phyloP scores from a whole-genome alignment of 2,113 vertebrate genomes.

The Osmerus eperlanus region DNA sequence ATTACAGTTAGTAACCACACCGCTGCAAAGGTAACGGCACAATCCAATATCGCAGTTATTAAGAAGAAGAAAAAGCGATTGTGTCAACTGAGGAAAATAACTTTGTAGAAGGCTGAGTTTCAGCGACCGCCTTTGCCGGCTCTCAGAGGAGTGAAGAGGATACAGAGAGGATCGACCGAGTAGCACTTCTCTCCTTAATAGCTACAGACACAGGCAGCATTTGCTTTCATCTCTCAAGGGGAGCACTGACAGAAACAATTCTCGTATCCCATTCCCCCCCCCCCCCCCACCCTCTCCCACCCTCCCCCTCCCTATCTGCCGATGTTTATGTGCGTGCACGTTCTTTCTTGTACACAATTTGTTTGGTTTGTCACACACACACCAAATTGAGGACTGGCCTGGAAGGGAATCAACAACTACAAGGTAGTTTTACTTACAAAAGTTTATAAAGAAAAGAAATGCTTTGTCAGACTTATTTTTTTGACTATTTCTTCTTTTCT shows the following conservation, averaged over 20 bases:
- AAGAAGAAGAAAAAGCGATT: slow-evolving; percentile 29
- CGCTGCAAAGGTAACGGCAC: slow-evolving; percentile 26
- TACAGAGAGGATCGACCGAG: slow-evolving; percentile 16
- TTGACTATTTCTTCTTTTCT: not conserved
- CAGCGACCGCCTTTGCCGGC: slow-evolving; percentile 24
- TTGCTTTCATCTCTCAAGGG: slow-evolving; percentile 72
- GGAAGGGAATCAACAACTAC: not conserved
- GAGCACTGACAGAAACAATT: slow-evolving; percentile 69
- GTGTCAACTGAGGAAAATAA: slow-evolving; percentile 39
- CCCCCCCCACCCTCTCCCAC: not conserved
- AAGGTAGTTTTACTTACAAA: not conserved
- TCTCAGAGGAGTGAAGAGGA: slow-evolving; percentile 4
- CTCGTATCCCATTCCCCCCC: slow-evolving; percentile 50
- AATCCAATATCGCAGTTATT: slow-evolving; percentile 1
- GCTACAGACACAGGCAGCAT: slow-evolving; percentile 70
- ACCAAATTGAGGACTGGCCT: slow-evolving; percentile 3
- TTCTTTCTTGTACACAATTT: slow-evolving; percentile 26
- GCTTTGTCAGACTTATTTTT: slow-evolving; percentile 2
- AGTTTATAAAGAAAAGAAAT: slow-evolving; percentile 14
- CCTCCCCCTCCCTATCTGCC: not conserved
- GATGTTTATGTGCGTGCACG: slow-evolving; percentile 29
- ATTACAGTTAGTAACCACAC: slow-evolving; percentile 5
- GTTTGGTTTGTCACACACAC: slow-evolving; percentile 23
- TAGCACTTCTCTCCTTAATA: slow-evolving; percentile 57
- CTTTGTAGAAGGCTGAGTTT: slow-evolving; percentile 23